Evolutionary conservation across 1,140 invertebrate species (phyloP).

Genomic region (Drosophila sulfurigaster): DNA sequence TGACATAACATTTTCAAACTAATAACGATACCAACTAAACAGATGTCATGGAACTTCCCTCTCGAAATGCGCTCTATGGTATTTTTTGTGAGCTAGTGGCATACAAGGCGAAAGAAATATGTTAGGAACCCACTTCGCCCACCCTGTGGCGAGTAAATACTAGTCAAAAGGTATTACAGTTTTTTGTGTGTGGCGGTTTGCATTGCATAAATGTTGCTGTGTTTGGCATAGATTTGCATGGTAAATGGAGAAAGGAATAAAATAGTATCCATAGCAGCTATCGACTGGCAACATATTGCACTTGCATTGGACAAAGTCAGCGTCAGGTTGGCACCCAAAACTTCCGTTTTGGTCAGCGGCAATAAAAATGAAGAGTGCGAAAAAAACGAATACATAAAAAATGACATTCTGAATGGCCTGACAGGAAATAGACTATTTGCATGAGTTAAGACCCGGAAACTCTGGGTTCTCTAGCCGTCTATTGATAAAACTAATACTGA

Average conservation of each 20-base stretch:
- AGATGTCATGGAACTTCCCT: constrained; percentile 6
- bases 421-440: constrained; percentile 67
- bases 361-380: constrained; percentile 64
- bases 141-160: constrained; percentile 11
- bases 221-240: constrained; percentile 82
- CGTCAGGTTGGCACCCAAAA: constrained; percentile 56
- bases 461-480: constrained; percentile 27
- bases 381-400: not conserved
- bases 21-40: not conserved
- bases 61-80: constrained; percentile 7
- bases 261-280: constrained; percentile 37
- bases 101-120: constrained; percentile 25
- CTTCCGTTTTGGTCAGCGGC: constrained; percentile 59
- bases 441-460: constrained; percentile 44
- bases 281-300: constrained; percentile 79
- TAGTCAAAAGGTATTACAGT: constrained; percentile 57
- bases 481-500: constrained; percentile 46
- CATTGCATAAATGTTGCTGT: constrained; percentile 73
- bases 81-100: constrained; percentile 29
- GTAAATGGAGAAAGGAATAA: constrained; percentile 48
- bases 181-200: constrained; percentile 53
- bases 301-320: constrained; percentile 44
- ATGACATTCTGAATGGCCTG: constrained; percentile 42
- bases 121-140: constrained; percentile 5
- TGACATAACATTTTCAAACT: too few species aligned